A percentile compares a stretch with the other conserved stretches of the same genome.
Conservation (phyloP, 2,113 vertebrate genomes). For the Ptilonorhynchus violaceus region DNA sequence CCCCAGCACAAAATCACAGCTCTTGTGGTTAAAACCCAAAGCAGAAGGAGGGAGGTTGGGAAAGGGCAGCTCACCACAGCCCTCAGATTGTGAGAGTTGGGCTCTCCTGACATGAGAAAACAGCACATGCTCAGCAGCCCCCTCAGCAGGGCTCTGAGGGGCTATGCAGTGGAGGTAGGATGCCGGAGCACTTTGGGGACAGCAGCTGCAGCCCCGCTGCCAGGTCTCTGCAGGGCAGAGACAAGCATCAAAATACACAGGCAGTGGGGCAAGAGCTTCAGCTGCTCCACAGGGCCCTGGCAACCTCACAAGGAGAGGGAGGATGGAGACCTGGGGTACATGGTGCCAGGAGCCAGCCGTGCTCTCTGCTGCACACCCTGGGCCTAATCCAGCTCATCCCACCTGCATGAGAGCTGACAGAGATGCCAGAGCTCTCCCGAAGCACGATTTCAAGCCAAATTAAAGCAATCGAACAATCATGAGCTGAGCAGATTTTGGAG, state of each 20-base stretch:
- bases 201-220: neutral
- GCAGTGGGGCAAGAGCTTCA: neutral
- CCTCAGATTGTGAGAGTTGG: neutral
- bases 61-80: neutral
- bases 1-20: neutral
- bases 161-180: too few relatives aligned
- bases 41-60: neutral
- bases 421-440: neutral
- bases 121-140: neutral
- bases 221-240: neutral
- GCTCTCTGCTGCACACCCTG: neutral
- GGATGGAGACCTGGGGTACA: neutral
- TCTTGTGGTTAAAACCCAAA: neutral
- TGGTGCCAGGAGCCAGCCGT: fast-evolving
- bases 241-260: neutral
- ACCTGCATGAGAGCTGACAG: fast-evolving
- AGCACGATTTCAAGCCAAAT: neutral
- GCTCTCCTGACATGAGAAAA: neutral
- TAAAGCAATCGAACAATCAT: fast-evolving
- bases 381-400: neutral
- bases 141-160: neutral
- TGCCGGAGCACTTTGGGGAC: neutral
- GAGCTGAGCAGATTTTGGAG: neutral
- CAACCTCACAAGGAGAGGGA: too few relatives aligned
- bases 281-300: fast-evolving